Base-by-base conservation (phyloP, 2,113 vertebrate species). In the Urocolius indicus region DNA sequence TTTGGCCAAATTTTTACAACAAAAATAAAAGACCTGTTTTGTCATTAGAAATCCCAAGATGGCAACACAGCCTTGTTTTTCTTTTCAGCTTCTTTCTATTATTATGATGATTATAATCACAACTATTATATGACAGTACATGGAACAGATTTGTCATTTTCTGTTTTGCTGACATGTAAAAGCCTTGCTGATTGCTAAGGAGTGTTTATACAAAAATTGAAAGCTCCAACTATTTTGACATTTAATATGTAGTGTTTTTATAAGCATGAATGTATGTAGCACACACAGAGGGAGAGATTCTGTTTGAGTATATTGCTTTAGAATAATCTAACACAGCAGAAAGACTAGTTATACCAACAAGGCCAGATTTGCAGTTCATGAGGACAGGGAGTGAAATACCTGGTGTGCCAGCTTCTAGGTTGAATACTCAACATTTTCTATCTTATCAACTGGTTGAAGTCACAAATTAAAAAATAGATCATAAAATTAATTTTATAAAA, bases 61-160 rank as follows among this genome's bases (percentile, higher is more conserved):
- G 96, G 96, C 95, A 97, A 96, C 86, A 59, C 87, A 95, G 93
- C 71, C 78, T 91, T 95, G 84, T 83, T 95, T 95, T 96, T 73
- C 93, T 93, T 73, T 73, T 55, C 55, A 89, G 36, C 59, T 94
- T 85, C 43, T 77, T 88, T 55, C 29, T 65, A 32, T 58, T 71
- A 55, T 72, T 78, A 62, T 62, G 49, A 62, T 62, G 49, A 82
- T 69, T 32, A 85, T 67, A 5, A 62, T 54, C 43, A 59, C 26
- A 45, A 58, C 83, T 92, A 69, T 88, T 83, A 27, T 38, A 59
- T 14, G 84, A 54, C 51, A 76, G 54, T 66, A 55, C 38, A 51
- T 9, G 20, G 41, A 87, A 69, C 6, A 51, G 38, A 71, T 86
- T 34, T 93, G 54, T 83, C 62, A 79, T 95, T 95, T 94, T 94